These are phyloP conservation scores for pig (Sus scrofa) DNA, from an alignment of 2,113 vertebrate species.

Conservation along the genomic window T2T-Sscrofa CM000818.6:55160501-55161000, in stretches of 20 bases:
- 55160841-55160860: neutral
- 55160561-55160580: too few relatives aligned
- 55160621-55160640: neutral
- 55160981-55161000: too few relatives aligned
- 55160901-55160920: too few relatives aligned
- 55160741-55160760: neutral
- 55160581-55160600: neutral
- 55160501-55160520: neutral
- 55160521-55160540: neutral
- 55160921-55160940: too few relatives aligned
- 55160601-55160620: neutral
- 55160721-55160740: neutral
- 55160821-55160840: neutral
- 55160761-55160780: neutral
- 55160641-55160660: fast-evolving
- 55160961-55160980: too few relatives aligned
- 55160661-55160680: neutral
- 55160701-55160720: neutral
- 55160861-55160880: too few relatives aligned
- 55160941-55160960: too few relatives aligned
- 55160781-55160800: neutral
- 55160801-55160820: neutral
- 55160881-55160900: too few relatives aligned
- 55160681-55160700: neutral
- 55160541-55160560: neutral